Evolutionary conservation across 2,797 vertebrate species (phyloP), one percentile per base, ranked within the genome.

Genomic region (Cryptoprocta ferox): DNA sequence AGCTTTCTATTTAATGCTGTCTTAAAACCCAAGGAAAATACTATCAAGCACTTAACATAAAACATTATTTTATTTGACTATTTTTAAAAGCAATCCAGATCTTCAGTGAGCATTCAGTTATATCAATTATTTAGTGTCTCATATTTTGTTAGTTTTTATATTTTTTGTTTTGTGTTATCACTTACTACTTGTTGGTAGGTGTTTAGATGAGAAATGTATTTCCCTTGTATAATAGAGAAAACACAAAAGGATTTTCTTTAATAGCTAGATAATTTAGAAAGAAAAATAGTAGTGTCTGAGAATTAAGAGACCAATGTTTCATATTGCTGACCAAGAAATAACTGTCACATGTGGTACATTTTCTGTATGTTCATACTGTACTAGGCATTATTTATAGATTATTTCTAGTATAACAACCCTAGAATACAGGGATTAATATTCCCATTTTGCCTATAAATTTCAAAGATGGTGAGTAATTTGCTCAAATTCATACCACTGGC

Each of bases 61-160:
- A 70, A 82, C 66, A 24, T 91, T 63, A 70, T 70, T 92, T 95
- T 75, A 91, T 68, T 76, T 94, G 35, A 82, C 59, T 82, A 73
- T 73, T 88, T 96, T 61, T 42, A 66, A 95, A 56, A 92, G 2
- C 16, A 97, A 50, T 32, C 5, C 24, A 26, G 85, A 66, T 96
- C 66, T 79, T 80, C 11, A 37, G 12, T 59, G 91, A 37, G 11
- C 50, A 75, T 42, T 84, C 18, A 84, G 8, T 42, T 83, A 15
- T 18, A 37, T 24, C n/a, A 87, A 50, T 82, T 85, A 87, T 45
- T 59, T 42, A 96, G 18, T 19, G 48, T 87, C 39, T 89, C 11
- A 45, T 61, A 50, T 71, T 96, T 94, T 13, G n/a, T 56, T 90
- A 15, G 78, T 37, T 95, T 95, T 97, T 85, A 93, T n/a, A 13